Percentiles rank a stretch among this genome's conserved stretches.
Evolutionary conservation across 2,113 vertebrate species (phyloP).

Genomic region (Pomatostomus ruficeps): DNA sequence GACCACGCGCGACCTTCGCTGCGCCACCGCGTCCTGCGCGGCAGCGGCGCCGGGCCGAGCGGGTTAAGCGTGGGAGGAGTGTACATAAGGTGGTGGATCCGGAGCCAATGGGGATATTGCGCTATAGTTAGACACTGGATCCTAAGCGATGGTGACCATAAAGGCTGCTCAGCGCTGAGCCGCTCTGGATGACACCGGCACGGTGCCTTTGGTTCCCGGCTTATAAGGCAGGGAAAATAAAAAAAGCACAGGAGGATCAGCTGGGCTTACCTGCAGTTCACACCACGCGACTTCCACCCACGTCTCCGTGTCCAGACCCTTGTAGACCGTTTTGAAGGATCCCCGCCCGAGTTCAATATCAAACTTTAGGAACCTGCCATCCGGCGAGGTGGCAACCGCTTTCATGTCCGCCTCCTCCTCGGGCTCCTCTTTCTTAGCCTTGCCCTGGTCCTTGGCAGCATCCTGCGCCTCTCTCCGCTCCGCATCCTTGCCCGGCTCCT

Average conservation of each 20-base stretch:
- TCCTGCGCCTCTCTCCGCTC: conserved; percentile 61
- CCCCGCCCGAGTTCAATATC: conserved; percentile 96
- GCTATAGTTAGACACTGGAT: conserved; percentile 63
- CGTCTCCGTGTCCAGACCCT: conserved; percentile 95
- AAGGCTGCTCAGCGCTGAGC: conserved; percentile 29
- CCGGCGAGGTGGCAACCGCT: conserved; percentile 91
- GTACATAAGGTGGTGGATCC: conserved; percentile 28
- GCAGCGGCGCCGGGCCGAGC: background rate
- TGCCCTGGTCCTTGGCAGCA: conserved; percentile 59
- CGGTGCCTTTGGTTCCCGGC: background rate
- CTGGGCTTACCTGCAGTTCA: conserved; percentile 90
- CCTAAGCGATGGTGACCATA: conserved; percentile 38
- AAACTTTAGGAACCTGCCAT: conserved; percentile 97
- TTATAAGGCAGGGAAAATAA: background rate
- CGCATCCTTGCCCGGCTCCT: conserved; percentile 26
- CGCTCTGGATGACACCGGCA: background rate
- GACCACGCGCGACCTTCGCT: background rate
- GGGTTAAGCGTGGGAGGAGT: conserved; percentile 59
- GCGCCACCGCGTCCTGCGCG: background rate
- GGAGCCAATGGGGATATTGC: conserved; percentile 39
- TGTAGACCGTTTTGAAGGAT: conserved; percentile 98
- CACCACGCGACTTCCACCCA: conserved; percentile 99
- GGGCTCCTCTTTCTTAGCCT: conserved; percentile 83
- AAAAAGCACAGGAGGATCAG: background rate
- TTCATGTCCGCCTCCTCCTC: conserved; percentile 91